Evolutionary conservation across 2,888 invertebrate genomes (phyloP).

Genomic region (Sesia bembeciformis): DNA sequence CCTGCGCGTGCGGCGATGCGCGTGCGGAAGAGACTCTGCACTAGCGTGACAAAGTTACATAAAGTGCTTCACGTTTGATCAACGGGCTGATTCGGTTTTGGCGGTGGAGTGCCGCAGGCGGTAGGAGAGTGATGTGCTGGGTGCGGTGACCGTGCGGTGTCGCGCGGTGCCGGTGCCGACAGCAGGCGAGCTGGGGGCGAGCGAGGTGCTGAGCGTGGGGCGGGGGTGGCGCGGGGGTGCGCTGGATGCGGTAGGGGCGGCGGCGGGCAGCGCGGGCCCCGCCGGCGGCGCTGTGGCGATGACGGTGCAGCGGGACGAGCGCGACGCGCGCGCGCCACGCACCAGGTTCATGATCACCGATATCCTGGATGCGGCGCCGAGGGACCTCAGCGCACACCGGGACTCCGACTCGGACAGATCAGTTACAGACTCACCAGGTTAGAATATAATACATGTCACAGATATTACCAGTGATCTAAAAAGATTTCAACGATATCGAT

Average conservation of each 20-base stretch:
- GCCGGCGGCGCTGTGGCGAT: slow-evolving; percentile 72
- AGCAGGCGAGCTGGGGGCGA: slow-evolving; percentile 43
- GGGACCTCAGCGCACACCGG: slow-evolving; percentile 73
- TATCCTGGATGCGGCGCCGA: slow-evolving; percentile 78
- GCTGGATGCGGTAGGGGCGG: slow-evolving; percentile 18
- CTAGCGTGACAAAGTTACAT: slow-evolving; percentile 5
- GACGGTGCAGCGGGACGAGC: slow-evolving; percentile 77
- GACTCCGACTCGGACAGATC: slow-evolving; percentile 74
- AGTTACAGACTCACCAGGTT: slow-evolving; percentile 73
- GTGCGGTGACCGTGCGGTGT: slow-evolving; percentile 10
- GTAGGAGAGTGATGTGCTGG: slow-evolving; percentile 1
- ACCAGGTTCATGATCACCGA: slow-evolving; percentile 94
- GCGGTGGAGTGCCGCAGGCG: slow-evolving; percentile 17
- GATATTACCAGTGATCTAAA: neutral
- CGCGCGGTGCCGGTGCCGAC: slow-evolving; percentile 12
- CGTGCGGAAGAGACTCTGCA: slow-evolving; percentile 14
- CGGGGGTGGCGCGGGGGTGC: slow-evolving; percentile 25
- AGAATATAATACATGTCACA: slow-evolving; percentile 4
- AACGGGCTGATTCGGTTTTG: slow-evolving; percentile 7
- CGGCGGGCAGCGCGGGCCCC: slow-evolving; percentile 43
- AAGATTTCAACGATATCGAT: too few relatives aligned
- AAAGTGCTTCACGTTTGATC: slow-evolving; percentile 4
- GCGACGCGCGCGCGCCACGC: slow-evolving; percentile 83
- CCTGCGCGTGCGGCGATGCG: slow-evolving; percentile 17
- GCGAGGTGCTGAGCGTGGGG: slow-evolving; percentile 39